Conservation (phyloP, 2,113 vertebrate genomes). For the Poeciliopsis turrubarensis region DNA sequence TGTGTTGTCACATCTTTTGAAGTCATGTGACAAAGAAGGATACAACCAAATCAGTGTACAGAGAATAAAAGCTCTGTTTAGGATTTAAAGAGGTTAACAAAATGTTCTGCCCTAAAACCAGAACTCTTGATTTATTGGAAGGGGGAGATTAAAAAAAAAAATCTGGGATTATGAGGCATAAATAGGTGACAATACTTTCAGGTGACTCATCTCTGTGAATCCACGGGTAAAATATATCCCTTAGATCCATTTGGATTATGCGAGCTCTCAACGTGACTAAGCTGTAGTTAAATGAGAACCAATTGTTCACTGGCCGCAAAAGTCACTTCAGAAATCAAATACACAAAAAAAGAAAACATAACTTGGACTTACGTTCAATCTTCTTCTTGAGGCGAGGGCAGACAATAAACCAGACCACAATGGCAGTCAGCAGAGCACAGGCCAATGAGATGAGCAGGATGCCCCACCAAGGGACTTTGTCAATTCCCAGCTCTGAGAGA, state of each 20-base stretch:
- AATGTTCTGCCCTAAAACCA: not conserved
- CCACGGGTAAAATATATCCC: conserved; percentile 13
- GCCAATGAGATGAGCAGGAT: conserved; percentile 88
- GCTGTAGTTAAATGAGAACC: conserved; percentile 1
- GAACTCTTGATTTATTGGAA: not conserved
- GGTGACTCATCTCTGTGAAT: not conserved
- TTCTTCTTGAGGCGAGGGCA: conserved; percentile 96
- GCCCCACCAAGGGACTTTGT: conserved; percentile 91
- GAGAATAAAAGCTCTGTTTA: not conserved
- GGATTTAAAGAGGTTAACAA: not conserved
- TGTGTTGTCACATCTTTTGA: not conserved
- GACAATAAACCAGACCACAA: conserved; percentile 94
- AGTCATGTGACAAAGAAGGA: not conserved
- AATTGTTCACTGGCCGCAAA: conserved; percentile 8
- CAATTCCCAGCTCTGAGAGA: conserved; percentile 91
- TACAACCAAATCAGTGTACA: not conserved
- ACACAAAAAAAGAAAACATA: too few relatives aligned
- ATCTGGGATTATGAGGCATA: conserved; percentile 46
- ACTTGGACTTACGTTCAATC: conserved; percentile 90
- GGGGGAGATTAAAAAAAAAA: not conserved
- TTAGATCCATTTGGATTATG: conserved; percentile 48
- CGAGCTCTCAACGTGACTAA: conserved; percentile 4
- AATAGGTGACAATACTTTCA: conserved; percentile 26
- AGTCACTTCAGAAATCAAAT: not conserved
- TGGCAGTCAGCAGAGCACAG: conserved; percentile 84